Evolutionary conservation across 2,888 invertebrate species (phyloP), one percentile per base, ranked within the genome.

Genomic region (Erebia aethiops): DNA sequence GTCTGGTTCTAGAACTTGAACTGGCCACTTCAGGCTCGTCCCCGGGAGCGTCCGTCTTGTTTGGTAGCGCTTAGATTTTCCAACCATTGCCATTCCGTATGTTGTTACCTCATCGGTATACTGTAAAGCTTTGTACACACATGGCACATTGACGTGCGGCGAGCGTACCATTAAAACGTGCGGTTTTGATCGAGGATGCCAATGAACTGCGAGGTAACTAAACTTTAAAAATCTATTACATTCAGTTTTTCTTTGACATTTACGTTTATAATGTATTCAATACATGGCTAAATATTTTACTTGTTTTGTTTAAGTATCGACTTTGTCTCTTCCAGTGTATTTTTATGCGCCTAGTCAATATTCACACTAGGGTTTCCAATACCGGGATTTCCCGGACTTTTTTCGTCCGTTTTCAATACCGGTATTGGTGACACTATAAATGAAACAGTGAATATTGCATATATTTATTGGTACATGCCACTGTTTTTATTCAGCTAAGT

Each of bases 71-170:
- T 13, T 21, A 56, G 11, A 11, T 21, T 3, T 54, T 4, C 56
- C 18, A 52, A 57, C 26, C 56, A 5, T 57, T 26, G 13, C 26
- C 26, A 57, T 21, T 57, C 56, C 56, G 11, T 57, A 57, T 26
- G 7, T 57, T 11, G 18, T 56, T 26, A 57, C 10, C 18, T 26
- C 54, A 21, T 11, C 26, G 11, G 13, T 7, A 57, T 5, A 57
- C 26, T 57, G 56, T 57, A 26, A 57, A 57, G 56, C 56, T 57
- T 57, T 57, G 56, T 57, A 26, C 56, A 57, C 56, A 57, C 26
- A 57, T 57, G 13, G 26, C 14, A 57, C 21, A 57, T 21, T 57
- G 56, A 26, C 56, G 21, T 26, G 56, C 61, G 63, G 62, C 26
- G 26, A 35, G 35, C 52, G 54, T 46, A 11, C 21, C n/a, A 43